Evolutionary conservation across 2,797 vertebrate genomes (phyloP), one percentile per base, ranked within the genome.

Genomic region (Brachyalestes nurse): DNA sequence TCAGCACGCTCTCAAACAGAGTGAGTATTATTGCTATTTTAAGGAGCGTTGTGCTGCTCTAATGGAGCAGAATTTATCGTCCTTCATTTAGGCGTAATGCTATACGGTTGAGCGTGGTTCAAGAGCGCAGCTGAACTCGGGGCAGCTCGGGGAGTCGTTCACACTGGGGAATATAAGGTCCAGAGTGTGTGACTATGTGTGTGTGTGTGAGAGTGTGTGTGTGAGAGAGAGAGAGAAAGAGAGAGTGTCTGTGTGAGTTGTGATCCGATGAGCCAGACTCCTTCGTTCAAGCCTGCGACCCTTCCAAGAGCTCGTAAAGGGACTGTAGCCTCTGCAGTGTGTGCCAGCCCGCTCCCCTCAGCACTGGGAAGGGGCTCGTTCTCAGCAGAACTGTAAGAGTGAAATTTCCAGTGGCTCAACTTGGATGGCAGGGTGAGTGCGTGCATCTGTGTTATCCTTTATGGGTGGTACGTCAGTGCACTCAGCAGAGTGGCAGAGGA

Each of bases 321-420:
- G 88, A 88, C 89, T 85, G n/a, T 78, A 87, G 83, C 38, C 77
- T 83, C 67, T 70, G 40, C 28, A 17, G 66, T 60, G 71, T 14
- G 13, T 88, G 91, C 90, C 91, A 93, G 89, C 87, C 85, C 88
- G 87, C 92, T 93, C 91, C 91, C 91, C 91, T 93, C 91, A 92
- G 89, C 88, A 87, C 89, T 91, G 84, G 85, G 93, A 91, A 86
- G 79, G 75, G 40, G 70, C 78, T 78, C 38, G 49, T 66, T 73
- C 45, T 61, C 14, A 61, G 66, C 28, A 62, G 16, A 71, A 67
- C 47, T 71, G 69, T 66, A 19, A 45, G 69, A 77, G 55, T 51
- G 72, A 76, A 70, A 16, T 71, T 83, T 67, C 70, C 75, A 79
- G 57, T 81, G 75, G 72, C 42, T 83, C 38, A 38, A 23, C 38